These are phyloP conservation scores for Steinernema carpocapsae DNA, from an alignment of 2,888 invertebrate genomes.

Conservation along the genomic window DNA sequence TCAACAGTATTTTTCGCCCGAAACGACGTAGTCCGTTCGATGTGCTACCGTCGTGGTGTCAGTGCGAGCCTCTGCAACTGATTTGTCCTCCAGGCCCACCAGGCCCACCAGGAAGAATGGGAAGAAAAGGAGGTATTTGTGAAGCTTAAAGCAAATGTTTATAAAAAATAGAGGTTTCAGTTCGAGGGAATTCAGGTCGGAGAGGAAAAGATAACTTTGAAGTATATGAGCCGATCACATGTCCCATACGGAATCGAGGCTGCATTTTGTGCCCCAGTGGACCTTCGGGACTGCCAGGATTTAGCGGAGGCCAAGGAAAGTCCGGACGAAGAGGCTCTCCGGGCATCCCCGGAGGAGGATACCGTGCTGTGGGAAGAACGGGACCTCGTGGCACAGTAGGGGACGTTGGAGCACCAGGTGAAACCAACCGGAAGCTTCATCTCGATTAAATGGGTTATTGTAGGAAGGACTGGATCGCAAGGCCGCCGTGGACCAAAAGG, in stretches of 20 bases:
- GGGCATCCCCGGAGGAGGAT: background rate
- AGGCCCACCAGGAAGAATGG: background rate
- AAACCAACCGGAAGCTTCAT: background rate
- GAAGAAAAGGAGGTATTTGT: slow-evolving; percentile 22
- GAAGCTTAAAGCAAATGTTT: no score
- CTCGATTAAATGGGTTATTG: background rate
- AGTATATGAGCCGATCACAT: background rate
- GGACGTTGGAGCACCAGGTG: background rate
- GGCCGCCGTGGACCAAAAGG: background rate
- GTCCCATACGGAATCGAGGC: background rate
- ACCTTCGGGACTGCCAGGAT: background rate
- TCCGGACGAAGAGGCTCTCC: background rate
- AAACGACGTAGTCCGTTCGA: slow-evolving; percentile 27
- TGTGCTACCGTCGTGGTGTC: slow-evolving; percentile 13
- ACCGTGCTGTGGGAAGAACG: background rate
- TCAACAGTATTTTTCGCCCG: slow-evolving; percentile 6
- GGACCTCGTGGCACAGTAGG: slow-evolving; percentile 9
- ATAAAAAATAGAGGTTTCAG: no score
- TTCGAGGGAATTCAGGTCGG: background rate
- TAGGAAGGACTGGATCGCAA: background rate
- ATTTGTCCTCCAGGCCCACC: slow-evolving; percentile 7
- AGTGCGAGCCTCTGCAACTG: slow-evolving; percentile 19
- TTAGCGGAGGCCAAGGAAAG: background rate
- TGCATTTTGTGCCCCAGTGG: slow-evolving; percentile 7
- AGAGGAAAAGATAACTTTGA: slow-evolving; percentile 23